Conservation (phyloP, 2,888 invertebrate genomes). For the Nymphalis urticae region DNA sequence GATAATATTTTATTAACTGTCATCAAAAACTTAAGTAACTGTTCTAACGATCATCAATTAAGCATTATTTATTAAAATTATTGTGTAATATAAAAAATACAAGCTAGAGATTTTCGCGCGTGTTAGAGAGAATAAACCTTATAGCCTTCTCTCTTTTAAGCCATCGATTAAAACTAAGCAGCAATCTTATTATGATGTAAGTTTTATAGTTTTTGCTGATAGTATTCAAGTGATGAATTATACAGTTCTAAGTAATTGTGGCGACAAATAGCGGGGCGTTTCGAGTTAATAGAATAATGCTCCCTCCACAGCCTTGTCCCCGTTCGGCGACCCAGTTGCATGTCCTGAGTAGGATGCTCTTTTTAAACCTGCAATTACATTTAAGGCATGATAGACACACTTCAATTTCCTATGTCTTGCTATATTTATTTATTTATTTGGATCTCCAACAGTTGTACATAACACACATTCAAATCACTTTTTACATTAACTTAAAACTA, state of each 20-base stretch:
- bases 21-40: no score
- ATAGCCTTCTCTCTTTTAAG: no score
- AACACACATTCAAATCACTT: no score
- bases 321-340: constrained; percentile 67
- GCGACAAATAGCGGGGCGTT: constrained; percentile 40
- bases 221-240: constrained; percentile 5
- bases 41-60: no score
- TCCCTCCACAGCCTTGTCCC: constrained; percentile 72
- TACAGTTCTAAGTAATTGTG: constrained; percentile 33
- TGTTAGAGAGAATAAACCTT: no score
- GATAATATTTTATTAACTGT: no score
- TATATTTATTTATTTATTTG: no score
- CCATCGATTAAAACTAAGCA: neutral
- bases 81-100: no score
- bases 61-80: no score
- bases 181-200: neutral
- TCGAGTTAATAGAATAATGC: constrained; percentile 75
- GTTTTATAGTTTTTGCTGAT: neutral
- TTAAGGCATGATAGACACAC: constrained; percentile 21
- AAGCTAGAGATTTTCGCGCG: no score
- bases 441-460: no score
- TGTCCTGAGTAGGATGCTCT: constrained; percentile 67
- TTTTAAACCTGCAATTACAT: constrained; percentile 45
- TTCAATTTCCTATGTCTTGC: neutral
- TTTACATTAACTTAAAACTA: no score